Conservation (phyloP, 1,140 invertebrate genomes). For the Catajapyx aquilonaris region DNA sequence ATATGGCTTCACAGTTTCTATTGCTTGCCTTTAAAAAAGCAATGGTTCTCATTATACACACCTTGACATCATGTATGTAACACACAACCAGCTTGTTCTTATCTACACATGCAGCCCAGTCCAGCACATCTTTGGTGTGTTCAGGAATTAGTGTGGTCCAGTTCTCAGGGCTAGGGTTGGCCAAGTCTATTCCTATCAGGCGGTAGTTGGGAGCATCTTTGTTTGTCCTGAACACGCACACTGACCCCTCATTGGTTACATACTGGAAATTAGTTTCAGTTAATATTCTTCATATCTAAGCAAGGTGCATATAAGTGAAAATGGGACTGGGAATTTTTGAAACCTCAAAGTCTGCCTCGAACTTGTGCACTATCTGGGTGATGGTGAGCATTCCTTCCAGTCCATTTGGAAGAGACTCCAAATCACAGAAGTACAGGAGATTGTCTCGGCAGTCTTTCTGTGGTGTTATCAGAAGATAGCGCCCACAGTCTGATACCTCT, state of each 20-base stretch:
- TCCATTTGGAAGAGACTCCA: constrained; percentile 28
- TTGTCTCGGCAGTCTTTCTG: constrained; percentile 74
- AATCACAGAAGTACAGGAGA: constrained; percentile 58
- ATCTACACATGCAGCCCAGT: constrained; percentile 66
- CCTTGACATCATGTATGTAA: constrained; percentile 91
- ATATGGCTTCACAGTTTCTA: too few relatives aligned
- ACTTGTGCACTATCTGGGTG: constrained; percentile 60
- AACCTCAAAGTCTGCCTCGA: constrained; percentile 88
- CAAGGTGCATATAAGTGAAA: constrained; percentile 3
- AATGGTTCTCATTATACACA: too few relatives aligned
- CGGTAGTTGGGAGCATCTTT: constrained; percentile 80
- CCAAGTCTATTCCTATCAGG: constrained; percentile 72
- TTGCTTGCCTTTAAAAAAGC: too few relatives aligned
- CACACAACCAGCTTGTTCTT: constrained; percentile 69
- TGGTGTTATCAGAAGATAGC: constrained; percentile 60
- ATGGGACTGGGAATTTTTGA: not conserved
- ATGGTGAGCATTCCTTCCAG: constrained; percentile 39
- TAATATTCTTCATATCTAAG: too few relatives aligned
- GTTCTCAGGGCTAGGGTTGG: constrained; percentile 46
- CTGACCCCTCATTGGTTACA: constrained; percentile 65
- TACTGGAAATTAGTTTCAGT: too few relatives aligned
- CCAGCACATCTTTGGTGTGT: constrained; percentile 66
- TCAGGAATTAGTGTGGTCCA: constrained; percentile 72
- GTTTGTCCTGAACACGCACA: constrained; percentile 80
- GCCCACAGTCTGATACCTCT: constrained; percentile 72